phyloP scores from a whole-genome alignment of 2,888 invertebrate species.

The Brachyptera putata region DNA sequence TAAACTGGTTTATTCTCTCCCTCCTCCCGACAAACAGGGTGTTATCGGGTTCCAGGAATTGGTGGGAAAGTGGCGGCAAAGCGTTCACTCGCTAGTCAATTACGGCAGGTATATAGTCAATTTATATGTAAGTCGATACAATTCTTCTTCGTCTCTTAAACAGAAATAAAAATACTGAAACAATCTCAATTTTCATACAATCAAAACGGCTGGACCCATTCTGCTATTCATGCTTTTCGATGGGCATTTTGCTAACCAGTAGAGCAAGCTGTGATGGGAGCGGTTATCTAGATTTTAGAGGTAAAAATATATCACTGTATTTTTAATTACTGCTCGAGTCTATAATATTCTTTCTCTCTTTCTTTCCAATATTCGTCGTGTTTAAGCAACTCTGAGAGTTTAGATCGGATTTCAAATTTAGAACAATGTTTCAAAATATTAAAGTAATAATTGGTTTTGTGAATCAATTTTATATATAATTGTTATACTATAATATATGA shows the following conservation, averaged over 20 bases:
- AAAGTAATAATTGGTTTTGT: slow-evolving; percentile 1
- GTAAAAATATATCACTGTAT: slow-evolving; percentile 27
- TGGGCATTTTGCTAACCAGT: too few species aligned
- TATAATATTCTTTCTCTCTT: slow-evolving; percentile 6
- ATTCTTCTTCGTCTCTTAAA: slow-evolving; percentile 28
- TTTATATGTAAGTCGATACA: slow-evolving; percentile 27
- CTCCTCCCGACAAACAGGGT: not conserved
- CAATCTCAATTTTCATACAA: slow-evolving; percentile 31
- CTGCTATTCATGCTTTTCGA: slow-evolving; percentile 20
- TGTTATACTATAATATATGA: slow-evolving; percentile 2
- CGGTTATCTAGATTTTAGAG: too few species aligned
- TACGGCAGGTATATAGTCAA: slow-evolving; percentile 32
- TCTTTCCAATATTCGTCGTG: slow-evolving; percentile 25
- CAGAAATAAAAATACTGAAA: too few species aligned
- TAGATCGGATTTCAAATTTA: not conserved
- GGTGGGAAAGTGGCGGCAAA: not conserved
- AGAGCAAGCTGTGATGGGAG: too few species aligned
- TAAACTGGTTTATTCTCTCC: not conserved
- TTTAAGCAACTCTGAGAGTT: slow-evolving; percentile 16
- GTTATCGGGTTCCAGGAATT: not conserved
- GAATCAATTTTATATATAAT: not conserved
- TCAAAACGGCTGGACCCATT: slow-evolving; percentile 27
- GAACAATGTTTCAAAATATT: not conserved
- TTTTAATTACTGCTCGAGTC: slow-evolving; percentile 26
- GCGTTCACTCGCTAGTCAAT: slow-evolving; percentile 24